Conservation (phyloP, 2,797 vertebrate genomes). For the Dicrostonyx torquatus region DNA sequence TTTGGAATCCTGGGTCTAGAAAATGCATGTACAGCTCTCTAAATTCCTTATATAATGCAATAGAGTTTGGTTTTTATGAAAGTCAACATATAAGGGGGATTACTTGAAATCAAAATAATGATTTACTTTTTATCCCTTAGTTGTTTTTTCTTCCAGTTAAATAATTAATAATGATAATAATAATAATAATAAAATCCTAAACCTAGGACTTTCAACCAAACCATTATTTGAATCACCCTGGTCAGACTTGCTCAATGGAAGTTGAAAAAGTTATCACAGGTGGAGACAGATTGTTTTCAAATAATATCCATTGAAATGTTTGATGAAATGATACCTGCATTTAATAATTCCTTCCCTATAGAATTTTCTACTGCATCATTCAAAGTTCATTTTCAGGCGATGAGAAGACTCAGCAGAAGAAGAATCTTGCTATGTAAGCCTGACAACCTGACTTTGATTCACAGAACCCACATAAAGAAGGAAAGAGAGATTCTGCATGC, state of each 20-base stretch:
- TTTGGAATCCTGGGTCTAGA: background rate
- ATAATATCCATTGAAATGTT: background rate
- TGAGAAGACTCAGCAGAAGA: background rate
- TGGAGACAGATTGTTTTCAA: slow-evolving; percentile 18
- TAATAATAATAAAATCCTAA: background rate
- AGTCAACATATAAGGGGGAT: background rate
- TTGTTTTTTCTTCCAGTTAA: background rate
- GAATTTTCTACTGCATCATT: background rate
- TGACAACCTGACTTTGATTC: background rate
- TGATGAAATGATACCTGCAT: background rate
- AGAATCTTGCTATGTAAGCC: background rate
- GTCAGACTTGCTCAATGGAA: background rate
- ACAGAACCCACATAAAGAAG: background rate
- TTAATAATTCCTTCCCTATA: slow-evolving; percentile 20
- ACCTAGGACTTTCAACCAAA: background rate
- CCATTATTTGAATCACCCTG: background rate
- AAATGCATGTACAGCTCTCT: background rate
- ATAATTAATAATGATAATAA: background rate
- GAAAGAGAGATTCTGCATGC: background rate
- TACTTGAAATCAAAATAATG: background rate
- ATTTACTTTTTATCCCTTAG: background rate
- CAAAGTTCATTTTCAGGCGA: background rate
- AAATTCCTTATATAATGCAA: background rate
- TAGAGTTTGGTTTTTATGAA: background rate
- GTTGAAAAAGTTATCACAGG: background rate